These are phyloP conservation scores for Lemur catta DNA, from an alignment of 2,797 vertebrate genomes.

Conservation along the genomic window DNA sequence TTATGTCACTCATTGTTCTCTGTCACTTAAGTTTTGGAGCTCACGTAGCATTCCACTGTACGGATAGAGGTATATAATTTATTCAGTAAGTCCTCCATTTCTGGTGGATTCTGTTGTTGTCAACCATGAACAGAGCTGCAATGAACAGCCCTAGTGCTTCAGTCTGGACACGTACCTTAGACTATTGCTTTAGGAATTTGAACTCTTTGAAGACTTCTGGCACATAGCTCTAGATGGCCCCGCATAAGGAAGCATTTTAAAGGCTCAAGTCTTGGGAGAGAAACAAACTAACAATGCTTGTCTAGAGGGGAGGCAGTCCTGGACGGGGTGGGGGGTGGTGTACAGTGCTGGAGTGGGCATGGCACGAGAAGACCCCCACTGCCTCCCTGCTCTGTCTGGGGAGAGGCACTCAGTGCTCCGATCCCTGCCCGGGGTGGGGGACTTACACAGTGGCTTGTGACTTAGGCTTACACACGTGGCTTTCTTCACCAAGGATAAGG, in stretches of 20 bases:
- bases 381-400: neutral
- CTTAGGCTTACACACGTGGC: neutral
- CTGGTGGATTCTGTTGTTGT: neutral
- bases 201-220: neutral
- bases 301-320: neutral
- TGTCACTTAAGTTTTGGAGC: neutral
- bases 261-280: neutral
- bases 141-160: neutral
- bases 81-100: neutral
- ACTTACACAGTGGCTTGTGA: neutral
- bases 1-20: neutral
- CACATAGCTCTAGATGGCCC: neutral
- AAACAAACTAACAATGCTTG: neutral
- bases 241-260: neutral
- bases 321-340: neutral
- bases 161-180: neutral
- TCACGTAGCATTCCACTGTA: neutral
- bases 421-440: neutral
- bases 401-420: neutral
- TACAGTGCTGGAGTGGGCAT: too few relatives aligned
- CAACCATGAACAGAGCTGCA: neutral
- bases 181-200: neutral
- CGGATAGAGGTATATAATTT: neutral
- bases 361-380: neutral
- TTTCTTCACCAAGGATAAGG: neutral